These are phyloP conservation scores for Ectobius pallidus DNA, from an alignment of 2,888 invertebrate genomes.

Conservation along the genomic window DNA sequence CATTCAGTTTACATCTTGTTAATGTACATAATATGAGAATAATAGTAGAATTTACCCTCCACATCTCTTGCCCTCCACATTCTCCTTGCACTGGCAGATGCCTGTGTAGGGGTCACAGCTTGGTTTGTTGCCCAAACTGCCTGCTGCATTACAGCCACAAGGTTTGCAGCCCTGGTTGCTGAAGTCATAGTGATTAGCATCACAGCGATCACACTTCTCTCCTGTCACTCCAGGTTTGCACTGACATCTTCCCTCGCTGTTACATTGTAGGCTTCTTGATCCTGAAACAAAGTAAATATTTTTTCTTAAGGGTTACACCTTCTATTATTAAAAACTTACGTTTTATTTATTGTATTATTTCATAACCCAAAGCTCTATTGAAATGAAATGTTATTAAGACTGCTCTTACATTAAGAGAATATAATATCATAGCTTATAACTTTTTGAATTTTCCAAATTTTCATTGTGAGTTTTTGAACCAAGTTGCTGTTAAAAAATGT, in stretches of 20 bases:
- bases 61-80: slow-evolving; percentile 95
- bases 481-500: too few species aligned
- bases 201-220: slow-evolving; percentile 88
- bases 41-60: slow-evolving; percentile 83
- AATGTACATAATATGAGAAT: too few species aligned
- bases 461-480: too few species aligned
- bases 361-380: too few species aligned
- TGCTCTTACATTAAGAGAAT: too few species aligned
- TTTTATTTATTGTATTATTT: too few species aligned
- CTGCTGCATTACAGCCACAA: slow-evolving; percentile 86
- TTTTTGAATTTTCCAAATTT: too few species aligned
- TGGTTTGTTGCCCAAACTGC: slow-evolving; percentile 81
- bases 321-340: too few species aligned
- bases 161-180: slow-evolving; percentile 88
- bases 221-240: slow-evolving; percentile 97
- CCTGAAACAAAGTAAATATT: slow-evolving; percentile 64
- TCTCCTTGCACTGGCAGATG: slow-evolving; percentile 82
- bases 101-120: slow-evolving; percentile 85
- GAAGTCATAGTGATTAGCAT: slow-evolving; percentile 90
- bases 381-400: too few species aligned
- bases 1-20: too few species aligned
- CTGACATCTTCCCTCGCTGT: slow-evolving; percentile 88
- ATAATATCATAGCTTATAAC: too few species aligned
- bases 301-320: too few species aligned
- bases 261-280: slow-evolving; percentile 89